These are phyloP conservation scores for Potorous gilbertii DNA, from an alignment of 2,797 vertebrate genomes.

Conservation along the genomic window DNA sequence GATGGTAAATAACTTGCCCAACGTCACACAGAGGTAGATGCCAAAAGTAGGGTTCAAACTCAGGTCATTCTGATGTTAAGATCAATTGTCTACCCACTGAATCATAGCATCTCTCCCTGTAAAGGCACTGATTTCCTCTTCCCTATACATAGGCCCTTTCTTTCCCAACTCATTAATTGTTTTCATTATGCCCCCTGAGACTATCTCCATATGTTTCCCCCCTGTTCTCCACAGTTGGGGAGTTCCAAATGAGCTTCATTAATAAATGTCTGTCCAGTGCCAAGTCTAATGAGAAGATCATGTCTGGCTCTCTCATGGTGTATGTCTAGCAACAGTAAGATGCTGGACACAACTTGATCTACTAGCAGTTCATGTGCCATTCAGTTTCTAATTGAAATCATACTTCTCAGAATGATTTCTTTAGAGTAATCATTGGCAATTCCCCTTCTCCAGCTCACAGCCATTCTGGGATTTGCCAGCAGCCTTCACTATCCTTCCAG, in stretches of 20 bases:
- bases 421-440: neutral
- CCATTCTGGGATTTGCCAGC: neutral
- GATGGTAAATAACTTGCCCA: neutral
- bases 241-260: slow-evolving; percentile 50
- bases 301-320: slow-evolving; percentile 23
- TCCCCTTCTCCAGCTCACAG: neutral
- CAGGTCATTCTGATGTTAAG: neutral
- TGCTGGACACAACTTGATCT: slow-evolving; percentile 1
- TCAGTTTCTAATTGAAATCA: slow-evolving; percentile 23
- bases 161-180: slow-evolving; percentile 37
- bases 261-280: slow-evolving; percentile 15
- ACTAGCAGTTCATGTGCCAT: neutral
- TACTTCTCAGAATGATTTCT: neutral
- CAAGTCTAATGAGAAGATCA: slow-evolving; percentile 27
- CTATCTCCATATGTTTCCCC: neutral
- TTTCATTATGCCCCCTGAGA: slow-evolving; percentile 25
- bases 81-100: neutral
- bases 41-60: neutral
- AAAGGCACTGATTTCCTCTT: slow-evolving; percentile 21
- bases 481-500: neutral
- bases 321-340: slow-evolving; percentile 22
- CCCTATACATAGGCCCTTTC: slow-evolving; percentile 25
- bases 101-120: neutral
- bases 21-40: neutral
- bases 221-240: neutral